A percentile compares a stretch with the other conserved stretches of the same genome.
Conservation (phyloP, 2,113 vertebrate genomes). For the Capra hircus region DNA sequence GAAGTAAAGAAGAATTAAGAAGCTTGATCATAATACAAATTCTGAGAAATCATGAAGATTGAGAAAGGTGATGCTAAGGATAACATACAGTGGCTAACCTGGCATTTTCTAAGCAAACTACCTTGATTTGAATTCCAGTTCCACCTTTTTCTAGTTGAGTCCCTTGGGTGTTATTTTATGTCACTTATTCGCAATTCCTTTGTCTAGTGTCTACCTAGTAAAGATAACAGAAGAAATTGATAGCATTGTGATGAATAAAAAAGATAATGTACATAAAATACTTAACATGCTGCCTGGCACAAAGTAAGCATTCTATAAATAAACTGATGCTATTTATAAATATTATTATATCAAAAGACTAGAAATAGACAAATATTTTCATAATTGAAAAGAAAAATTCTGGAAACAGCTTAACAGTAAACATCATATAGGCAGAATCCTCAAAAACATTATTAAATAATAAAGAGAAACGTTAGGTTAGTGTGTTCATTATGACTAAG, state of each 20-base stretch:
- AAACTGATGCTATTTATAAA: not conserved
- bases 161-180: not conserved
- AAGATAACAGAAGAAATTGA: not conserved
- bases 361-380: not conserved
- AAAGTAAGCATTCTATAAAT: not conserved
- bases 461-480: not conserved
- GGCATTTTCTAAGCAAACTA: slow-evolving; percentile 13
- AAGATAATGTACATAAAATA: not conserved
- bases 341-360: not conserved
- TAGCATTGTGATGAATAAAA: not conserved
- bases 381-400: not conserved
- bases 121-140: not conserved
- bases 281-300: not conserved
- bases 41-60: not conserved
- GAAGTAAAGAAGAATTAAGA: not conserved
- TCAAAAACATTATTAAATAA: not conserved
- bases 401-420: not conserved
- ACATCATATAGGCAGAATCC: not conserved
- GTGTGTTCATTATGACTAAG: not conserved
- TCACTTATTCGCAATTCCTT: not conserved
- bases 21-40: not conserved
- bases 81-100: not conserved
- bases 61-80: not conserved
- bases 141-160: not conserved
- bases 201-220: not conserved